Evolutionary conservation across 2,113 vertebrate species (phyloP), one percentile per base, ranked within the genome.

Genomic region (Ursus arctos): DNA sequence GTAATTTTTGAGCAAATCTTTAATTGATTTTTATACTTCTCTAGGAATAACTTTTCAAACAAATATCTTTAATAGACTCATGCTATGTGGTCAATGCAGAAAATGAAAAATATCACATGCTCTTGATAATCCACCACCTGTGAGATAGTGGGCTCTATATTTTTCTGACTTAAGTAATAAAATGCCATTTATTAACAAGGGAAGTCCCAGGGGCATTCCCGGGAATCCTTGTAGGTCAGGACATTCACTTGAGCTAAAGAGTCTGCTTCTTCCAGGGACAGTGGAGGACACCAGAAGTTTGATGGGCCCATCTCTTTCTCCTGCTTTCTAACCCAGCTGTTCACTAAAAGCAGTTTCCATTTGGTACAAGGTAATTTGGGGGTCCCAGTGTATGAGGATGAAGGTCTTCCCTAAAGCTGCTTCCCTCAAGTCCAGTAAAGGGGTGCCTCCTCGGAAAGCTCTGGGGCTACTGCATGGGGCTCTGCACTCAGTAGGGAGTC

Each of bases 11-110:
- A 98, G 97, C 89, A 96, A 72, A 97, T 85, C 47, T 97, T 94
- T 67, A 95, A 98, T 76, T 98, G 90, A 98, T 97, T 98, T 98
- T 83, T 97, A 91, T 91, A 51, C 49, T 10, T 98, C 94, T 98
- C 95, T 98, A 96, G 93, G 91, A 97, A 94, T 96, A 95, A 77
- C 71, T 97, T 97, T 96, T 98, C 97, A 98, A 98, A 98, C 98
- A 98, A 72, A 95, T 97, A 97, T 88, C 93, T 97, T 96, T 97
- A 80, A 97, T 97, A 98, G 96, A 98, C 94, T 16, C 47, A 84
- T 49, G 31, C 96, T 88, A 77, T 59, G 6, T 76, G 28, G 4
- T 8, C 63, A 91, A 43, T 0, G 71, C 71, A 98, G 83, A 95
- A 96, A 97, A 98, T 81, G 13, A 67, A 59, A 98, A 98, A 91